Conservation (phyloP, 1,140 invertebrate genomes). For the Cyclargus thomasi region DNA sequence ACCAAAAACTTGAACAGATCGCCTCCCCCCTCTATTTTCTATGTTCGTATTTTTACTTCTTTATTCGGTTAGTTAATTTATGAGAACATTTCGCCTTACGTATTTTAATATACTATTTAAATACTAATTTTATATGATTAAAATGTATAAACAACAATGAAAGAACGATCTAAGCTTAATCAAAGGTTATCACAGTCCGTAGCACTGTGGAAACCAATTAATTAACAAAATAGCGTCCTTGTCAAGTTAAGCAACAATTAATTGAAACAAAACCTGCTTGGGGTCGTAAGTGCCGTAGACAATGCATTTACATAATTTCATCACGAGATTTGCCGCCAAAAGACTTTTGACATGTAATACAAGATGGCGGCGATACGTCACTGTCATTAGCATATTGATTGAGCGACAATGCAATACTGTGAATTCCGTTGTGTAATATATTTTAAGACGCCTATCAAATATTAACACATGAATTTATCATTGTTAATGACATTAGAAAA, state of each 20-base stretch:
- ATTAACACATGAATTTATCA: neutral
- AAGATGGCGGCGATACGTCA: neutral
- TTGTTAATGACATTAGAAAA: neutral
- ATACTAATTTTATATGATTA: neutral
- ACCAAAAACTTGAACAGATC: too few relatives aligned
- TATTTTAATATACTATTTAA: too few relatives aligned
- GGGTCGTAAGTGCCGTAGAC: neutral
- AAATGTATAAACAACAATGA: neutral
- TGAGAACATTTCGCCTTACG: too few relatives aligned
- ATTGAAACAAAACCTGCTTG: slow-evolving; percentile 1
- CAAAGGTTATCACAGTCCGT: neutral
- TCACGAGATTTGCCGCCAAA: neutral
- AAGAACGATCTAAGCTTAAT: neutral
- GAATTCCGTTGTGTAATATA: neutral
- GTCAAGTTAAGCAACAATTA: neutral
- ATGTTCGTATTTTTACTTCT: too few relatives aligned
- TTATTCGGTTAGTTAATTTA: too few relatives aligned
- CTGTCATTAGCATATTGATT: neutral
- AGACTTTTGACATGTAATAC: neutral
- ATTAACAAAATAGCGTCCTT: slow-evolving; percentile 1
- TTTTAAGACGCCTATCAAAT: neutral
- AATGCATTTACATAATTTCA: slow-evolving; percentile 1
- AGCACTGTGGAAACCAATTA: neutral
- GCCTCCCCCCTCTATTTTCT: too few relatives aligned
- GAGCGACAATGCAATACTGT: neutral